Conservation (phyloP, 1,140 invertebrate genomes). For the Oryctes rhinoceros region DNA sequence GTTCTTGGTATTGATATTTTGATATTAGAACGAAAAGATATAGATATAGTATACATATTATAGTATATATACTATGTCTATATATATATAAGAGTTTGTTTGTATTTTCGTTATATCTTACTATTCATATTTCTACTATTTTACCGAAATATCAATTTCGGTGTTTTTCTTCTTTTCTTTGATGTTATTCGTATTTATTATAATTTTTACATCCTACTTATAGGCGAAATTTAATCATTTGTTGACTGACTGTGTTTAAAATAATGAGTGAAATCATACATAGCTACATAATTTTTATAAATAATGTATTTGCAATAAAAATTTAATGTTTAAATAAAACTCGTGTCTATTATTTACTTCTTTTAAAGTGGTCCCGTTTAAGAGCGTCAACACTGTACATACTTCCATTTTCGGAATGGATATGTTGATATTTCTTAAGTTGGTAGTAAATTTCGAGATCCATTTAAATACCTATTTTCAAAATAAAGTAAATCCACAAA, state of each 20-base stretch:
- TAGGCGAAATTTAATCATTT: slow-evolving; percentile 41
- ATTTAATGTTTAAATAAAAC: slow-evolving; percentile 29
- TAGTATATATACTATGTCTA: neutral
- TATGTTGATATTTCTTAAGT: neutral
- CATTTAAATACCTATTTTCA: neutral
- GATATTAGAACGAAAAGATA: neutral
- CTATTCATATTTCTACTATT: slow-evolving; percentile 26
- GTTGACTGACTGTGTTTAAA: slow-evolving; percentile 41
- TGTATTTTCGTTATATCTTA: neutral
- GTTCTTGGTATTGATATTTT: neutral
- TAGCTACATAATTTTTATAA: slow-evolving; percentile 43
- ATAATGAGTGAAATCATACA: slow-evolving; percentile 40
- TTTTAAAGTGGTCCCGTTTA: too few relatives aligned
- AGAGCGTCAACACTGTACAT: too few relatives aligned
- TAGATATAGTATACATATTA: neutral
- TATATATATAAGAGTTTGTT: slow-evolving; percentile 17
- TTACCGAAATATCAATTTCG: neutral
- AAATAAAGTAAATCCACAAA: too few relatives aligned
- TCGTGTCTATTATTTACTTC: too few relatives aligned
- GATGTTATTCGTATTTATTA: slow-evolving; percentile 28
- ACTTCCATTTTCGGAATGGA: too few relatives aligned
- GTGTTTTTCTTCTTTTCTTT: neutral
- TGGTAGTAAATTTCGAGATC: neutral
- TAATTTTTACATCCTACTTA: slow-evolving; percentile 32
- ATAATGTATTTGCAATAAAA: slow-evolving; percentile 43